These are phyloP conservation scores for Gracilinanus agilis DNA, from an alignment of 2,113 vertebrate genomes.

Conservation along the genomic window DNA sequence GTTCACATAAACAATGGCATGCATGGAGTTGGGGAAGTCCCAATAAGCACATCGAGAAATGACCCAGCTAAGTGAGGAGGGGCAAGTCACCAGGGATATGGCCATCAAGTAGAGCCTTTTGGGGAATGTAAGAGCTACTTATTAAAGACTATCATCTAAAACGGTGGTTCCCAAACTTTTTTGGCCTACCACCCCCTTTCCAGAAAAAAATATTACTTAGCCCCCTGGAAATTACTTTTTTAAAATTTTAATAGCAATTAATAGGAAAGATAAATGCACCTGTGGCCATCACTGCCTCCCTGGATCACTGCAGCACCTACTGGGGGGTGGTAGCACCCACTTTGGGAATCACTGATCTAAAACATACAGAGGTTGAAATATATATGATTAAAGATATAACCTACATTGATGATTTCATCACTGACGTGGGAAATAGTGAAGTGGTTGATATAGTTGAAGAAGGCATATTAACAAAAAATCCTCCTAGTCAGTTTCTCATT, in stretches of 20 bases:
- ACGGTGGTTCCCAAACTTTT: too few relatives aligned
- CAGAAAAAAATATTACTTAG: too few relatives aligned
- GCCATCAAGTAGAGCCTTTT: neutral
- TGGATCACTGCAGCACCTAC: too few relatives aligned
- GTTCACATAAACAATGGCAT: neutral
- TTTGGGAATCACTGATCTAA: too few relatives aligned
- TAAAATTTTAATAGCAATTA: too few relatives aligned
- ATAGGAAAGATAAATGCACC: too few relatives aligned
- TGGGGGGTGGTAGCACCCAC: too few relatives aligned
- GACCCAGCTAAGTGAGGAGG: neutral
- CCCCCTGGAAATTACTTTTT: too few relatives aligned
- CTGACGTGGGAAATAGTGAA: neutral
- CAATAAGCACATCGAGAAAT: neutral
- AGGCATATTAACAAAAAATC: neutral
- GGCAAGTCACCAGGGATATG: neutral
- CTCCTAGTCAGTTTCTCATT: neutral
- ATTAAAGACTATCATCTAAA: neutral
- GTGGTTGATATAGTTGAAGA: neutral
- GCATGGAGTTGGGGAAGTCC: neutral
- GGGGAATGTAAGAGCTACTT: neutral
- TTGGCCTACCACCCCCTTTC: too few relatives aligned
- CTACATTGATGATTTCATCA: neutral
- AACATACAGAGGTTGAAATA: neutral
- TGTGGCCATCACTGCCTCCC: too few relatives aligned
- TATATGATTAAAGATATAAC: neutral